Evolutionary conservation across 2,797 vertebrate species (phyloP), one percentile per base, ranked within the genome.

Genomic region (Alosa sapidissima): DNA sequence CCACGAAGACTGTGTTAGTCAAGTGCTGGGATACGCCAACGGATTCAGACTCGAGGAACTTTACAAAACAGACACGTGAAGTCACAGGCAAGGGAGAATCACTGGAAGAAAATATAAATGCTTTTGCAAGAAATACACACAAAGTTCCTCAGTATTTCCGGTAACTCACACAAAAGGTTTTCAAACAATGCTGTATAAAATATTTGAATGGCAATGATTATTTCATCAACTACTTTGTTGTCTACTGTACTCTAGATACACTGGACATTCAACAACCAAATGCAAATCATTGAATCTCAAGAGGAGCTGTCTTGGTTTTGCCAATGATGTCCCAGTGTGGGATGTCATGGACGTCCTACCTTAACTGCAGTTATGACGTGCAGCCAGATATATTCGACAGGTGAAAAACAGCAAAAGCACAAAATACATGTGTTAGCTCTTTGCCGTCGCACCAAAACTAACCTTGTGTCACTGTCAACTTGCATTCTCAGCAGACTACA

Each of bases 41-140:
- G 1, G 98, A 99, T 91, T 99, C 98, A 41, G 97, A 93, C 92
- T 99, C 98, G 93, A 96, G 97, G 97, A 99, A 99, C 96, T 99
- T 99, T 97, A 99, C 98, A 98, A 99, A 99, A 97, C 98, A 99
- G 93, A 99, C 98, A 94, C 98, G 98, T 91, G 98, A 99, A 89
- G 98, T 99, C 92, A 99, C 98, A 93, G 98, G 98, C 97, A 99
- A 97, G 95, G 98, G 97, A 93, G 98, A 99, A 93, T 99, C 98
- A 97, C 98, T 99, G 96, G 89, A 97, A 97, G 90, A 95, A 93
- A 96, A 96, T 91, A 96, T 93, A 95, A 90, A 95, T 86, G 93
- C 89, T 95, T 95, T 96, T 95, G 95, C 95, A 94, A 96, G 91
- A 91, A 93, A 95, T 93, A 95, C 93, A 93, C 92, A 94, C 88